Evolutionary conservation across 53 echinoderm and acorn worm genomes (phyloP), one percentile per base, ranked within the genome.

Genomic region (Echinarachnius parma): DNA sequence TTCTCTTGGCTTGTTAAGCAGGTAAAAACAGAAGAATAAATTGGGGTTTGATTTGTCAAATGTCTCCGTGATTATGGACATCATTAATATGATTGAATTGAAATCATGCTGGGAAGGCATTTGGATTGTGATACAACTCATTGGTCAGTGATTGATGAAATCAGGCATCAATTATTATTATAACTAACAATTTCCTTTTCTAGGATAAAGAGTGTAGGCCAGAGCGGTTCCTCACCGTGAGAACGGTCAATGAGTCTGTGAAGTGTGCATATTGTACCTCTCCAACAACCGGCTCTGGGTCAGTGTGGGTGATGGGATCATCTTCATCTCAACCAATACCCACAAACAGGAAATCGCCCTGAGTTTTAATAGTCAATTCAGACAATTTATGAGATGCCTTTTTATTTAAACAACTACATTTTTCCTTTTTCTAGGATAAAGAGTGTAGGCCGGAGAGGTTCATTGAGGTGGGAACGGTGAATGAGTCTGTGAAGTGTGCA

Each of bases 401-500:
- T 62, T n/a, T 60, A 76, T 23, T 18, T 62, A 20, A 72, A 72
- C 25, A 44, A 28, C n/a, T n/a, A n/a, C n/a, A n/a, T n/a, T 19
- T 53, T 53, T 53, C 9, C 23, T 16, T 53, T 92, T 22, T 9
- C 10, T 56, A 88, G 92, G 78, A 64, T n/a, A 72, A 69, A 29
- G 79, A 88, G 25, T 82, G 88, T 28, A 76, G 71, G 31, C 88
- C 93, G 1, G 86, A 82, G 19, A 86, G 80, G 69, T 53, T 66
- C 31, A 35, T 89, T 7, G 50, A 76, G 52, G 64, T 93, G 5
- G 86, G 49, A n/a, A 60, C 48, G 13, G 7, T 44, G 44, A 66
- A 81, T 5, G 87, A 91, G 9, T 87, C 92, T 46, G 71, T 91
- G 70, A 83, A 77, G 62, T 91, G 87, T 45, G 80, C 78, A 59